These are phyloP conservation scores for Anolis sagrei DNA, from an alignment of 2,113 vertebrate species.

Conservation along the genomic window DNA sequence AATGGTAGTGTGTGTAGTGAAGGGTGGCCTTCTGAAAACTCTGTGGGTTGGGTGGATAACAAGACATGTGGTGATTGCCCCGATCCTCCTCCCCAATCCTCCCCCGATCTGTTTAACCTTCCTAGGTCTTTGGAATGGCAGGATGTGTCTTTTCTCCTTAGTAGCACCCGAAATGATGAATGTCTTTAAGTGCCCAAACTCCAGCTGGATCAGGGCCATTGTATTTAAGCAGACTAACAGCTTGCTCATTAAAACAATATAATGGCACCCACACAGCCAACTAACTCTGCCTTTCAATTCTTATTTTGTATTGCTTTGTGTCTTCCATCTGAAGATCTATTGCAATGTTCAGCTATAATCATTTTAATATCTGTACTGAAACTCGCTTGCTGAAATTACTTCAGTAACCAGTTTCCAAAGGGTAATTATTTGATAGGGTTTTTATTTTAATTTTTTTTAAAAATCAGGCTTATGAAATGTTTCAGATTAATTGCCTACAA, in stretches of 20 bases:
- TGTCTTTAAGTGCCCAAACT: not conserved
- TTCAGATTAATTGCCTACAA: not conserved
- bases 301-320: slow-evolving; percentile 15
- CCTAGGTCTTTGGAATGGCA: not conserved
- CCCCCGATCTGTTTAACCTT: not conserved
- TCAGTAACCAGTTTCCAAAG: slow-evolving; percentile 6
- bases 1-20: no score
- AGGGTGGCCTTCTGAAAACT: no score
- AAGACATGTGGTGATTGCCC: no score
- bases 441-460: no score
- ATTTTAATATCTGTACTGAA: slow-evolving; percentile 35
- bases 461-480: slow-evolving; percentile 23
- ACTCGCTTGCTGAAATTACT: slow-evolving; percentile 18
- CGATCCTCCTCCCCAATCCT: no score
- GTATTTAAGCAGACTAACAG: no score
- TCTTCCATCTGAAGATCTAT: slow-evolving; percentile 4
- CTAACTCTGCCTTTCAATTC: not conserved
- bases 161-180: not conserved
- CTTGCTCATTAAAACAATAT: not conserved
- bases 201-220: not conserved
- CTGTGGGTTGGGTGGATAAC: not conserved
- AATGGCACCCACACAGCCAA: not conserved
- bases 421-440: slow-evolving; percentile 22
- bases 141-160: not conserved
- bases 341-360: slow-evolving; percentile 1